Conservation (phyloP, 2,888 invertebrate species). For the Amaurobius ferox region DNA sequence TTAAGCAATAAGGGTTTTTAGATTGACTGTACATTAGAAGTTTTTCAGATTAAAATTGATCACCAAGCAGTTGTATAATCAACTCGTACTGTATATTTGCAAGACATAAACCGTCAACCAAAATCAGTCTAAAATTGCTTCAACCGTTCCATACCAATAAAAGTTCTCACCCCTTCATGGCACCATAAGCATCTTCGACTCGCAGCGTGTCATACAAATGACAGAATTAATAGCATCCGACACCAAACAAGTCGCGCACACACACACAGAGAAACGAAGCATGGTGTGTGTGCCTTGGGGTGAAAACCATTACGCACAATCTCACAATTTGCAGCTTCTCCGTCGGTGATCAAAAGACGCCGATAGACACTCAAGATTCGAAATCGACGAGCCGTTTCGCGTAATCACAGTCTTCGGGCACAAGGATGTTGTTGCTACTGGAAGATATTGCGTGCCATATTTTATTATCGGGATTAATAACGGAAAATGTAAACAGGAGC, state of each 20-base stretch:
- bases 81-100: no score
- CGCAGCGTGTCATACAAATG: neutral
- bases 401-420: slow-evolving; percentile 41
- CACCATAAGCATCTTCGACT: neutral
- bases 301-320: neutral
- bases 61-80: no score
- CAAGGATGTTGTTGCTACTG: slow-evolving; percentile 17
- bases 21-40: no score
- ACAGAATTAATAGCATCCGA: neutral
- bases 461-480: slow-evolving; percentile 50
- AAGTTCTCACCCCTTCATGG: neutral
- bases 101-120: no score
- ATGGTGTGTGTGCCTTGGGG: slow-evolving; percentile 2
- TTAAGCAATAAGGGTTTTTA: no score
- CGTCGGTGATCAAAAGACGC: neutral
- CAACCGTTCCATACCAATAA: no score
- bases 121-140: no score
- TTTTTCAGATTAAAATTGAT: no score
- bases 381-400: neutral
- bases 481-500: neutral
- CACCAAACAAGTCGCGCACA: no score
- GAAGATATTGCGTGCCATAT: slow-evolving; percentile 40
- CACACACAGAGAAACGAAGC: neutral
- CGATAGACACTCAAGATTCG: neutral
- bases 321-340: neutral